These are phyloP conservation scores for Platycheirus albimanus DNA, from an alignment of 2,888 invertebrate species.

Conservation along the genomic window DNA sequence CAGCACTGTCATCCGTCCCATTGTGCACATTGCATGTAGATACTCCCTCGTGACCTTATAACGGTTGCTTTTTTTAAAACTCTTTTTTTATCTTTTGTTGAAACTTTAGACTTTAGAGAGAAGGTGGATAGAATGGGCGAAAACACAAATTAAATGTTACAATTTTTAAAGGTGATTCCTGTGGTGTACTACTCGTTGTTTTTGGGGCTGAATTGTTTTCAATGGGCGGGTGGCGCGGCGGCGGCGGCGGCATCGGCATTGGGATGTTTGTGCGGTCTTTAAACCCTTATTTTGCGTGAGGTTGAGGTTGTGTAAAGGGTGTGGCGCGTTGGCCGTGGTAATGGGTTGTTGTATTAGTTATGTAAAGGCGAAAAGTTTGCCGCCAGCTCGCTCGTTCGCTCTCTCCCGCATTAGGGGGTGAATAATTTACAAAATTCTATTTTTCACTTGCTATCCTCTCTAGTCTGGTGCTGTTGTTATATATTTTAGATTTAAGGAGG, in stretches of 20 bases:
- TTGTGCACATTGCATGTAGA: constrained; percentile 68
- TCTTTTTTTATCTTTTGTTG: constrained; percentile 42
- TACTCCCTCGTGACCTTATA: constrained; percentile 65
- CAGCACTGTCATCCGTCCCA: constrained; percentile 66
- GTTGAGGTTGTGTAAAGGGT: constrained; percentile 1
- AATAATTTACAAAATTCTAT: constrained; percentile 69
- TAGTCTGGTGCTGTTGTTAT: constrained; percentile 16
- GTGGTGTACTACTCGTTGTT: constrained; percentile 68
- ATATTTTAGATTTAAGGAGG: constrained; percentile 51
- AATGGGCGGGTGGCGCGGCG: too few species aligned
- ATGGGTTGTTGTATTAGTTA: constrained; percentile 66
- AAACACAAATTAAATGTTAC: constrained; percentile 68
- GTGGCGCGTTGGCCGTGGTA: constrained; percentile 11
- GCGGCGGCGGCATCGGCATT: too few species aligned
- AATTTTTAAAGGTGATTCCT: constrained; percentile 69
- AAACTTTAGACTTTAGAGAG: constrained; percentile 49
- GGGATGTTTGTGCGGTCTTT: constrained; percentile 70
- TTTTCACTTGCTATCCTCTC: constrained; percentile 25
- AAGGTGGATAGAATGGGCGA: constrained; percentile 35
- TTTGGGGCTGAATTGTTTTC: constrained; percentile 65
- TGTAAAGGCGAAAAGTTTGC: constrained; percentile 72
- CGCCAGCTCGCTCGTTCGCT: constrained; percentile 55
- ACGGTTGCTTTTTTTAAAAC: constrained; percentile 21
- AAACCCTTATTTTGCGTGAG: constrained; percentile 65
- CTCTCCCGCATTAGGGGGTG: constrained; percentile 36